A percentile compares a stretch with the other conserved stretches of the same genome.
These are phyloP conservation scores for Ophioninae sp. DNA, from an alignment of 2,888 invertebrate species.

Conservation along the genomic window DNA sequence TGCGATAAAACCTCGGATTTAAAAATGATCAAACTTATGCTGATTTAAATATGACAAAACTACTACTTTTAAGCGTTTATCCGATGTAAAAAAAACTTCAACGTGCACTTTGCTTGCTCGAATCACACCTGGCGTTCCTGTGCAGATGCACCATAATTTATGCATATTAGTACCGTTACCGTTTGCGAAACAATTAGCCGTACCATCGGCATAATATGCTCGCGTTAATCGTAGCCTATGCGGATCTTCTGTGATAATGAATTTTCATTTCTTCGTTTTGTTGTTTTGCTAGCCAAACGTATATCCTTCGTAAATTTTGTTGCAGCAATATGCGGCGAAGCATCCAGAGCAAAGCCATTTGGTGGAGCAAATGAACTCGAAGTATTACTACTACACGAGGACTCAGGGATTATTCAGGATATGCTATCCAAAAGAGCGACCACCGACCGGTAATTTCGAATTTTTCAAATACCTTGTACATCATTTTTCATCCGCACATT, in stretches of 20 bases:
- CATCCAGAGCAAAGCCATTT: constrained; percentile 87
- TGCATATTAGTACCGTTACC: neutral
- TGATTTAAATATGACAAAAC: neutral
- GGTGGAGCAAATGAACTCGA: constrained; percentile 90
- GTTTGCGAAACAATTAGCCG: constrained; percentile 35
- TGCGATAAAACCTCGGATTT: neutral
- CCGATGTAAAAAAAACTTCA: neutral
- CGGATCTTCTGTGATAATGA: constrained; percentile 16
- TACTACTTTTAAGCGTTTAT: neutral
- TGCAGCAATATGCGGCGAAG: constrained; percentile 88
- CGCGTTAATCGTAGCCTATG: constrained; percentile 46
- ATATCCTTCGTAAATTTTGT: constrained; percentile 58
- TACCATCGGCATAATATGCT: constrained; percentile 24
- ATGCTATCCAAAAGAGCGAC: constrained; percentile 96
- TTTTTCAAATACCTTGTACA: neutral
- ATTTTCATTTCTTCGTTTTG: neutral
- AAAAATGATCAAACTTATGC: neutral
- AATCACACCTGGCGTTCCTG: neutral
- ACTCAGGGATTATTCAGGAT: constrained; percentile 96
- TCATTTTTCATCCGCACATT: neutral
- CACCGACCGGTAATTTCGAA: constrained; percentile 86
- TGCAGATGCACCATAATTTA: neutral
- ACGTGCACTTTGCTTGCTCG: neutral
- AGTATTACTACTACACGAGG: constrained; percentile 95
- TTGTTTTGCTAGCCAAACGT: constrained; percentile 15